Percentiles rank a stretch among this genome's conserved stretches.
phyloP scores from a whole-genome alignment of 2,888 invertebrate species.

The Pyrgus malvae region DNA sequence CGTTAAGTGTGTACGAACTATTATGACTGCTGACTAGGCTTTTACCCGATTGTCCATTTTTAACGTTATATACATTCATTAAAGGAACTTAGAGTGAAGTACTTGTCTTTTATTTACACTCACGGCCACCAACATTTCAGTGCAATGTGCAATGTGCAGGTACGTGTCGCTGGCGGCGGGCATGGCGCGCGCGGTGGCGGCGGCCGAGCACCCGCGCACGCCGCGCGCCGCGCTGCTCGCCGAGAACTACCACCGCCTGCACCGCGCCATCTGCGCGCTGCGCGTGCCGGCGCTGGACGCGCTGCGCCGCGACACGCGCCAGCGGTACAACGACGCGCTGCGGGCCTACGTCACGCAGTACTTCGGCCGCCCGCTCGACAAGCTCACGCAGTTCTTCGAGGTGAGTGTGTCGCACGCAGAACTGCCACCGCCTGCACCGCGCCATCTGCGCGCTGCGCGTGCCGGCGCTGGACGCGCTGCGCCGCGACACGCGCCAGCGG shows the following conservation, averaged over 20 bases:
- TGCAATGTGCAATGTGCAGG: conserved; percentile 55
- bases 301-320: conserved; percentile 94
- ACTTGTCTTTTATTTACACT: too few species aligned
- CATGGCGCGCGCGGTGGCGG: conserved; percentile 91
- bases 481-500: conserved; percentile 94
- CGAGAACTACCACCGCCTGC: conserved; percentile 97
- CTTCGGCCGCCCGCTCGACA: conserved; percentile 88
- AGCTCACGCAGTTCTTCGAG: conserved; percentile 94
- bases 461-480: conserved; percentile 90
- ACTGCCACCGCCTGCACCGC: conserved; percentile 96
- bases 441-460: conserved; percentile 94
- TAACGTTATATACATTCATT: too few species aligned
- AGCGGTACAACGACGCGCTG: conserved; percentile 94
- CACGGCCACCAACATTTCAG: conserved; percentile 49
- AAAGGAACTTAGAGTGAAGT: too few species aligned
- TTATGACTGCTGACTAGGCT: too few species aligned
- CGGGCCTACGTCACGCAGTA: conserved; percentile 96
- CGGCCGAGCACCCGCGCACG: conserved; percentile 94
- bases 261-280: conserved; percentile 91
- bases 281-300: conserved; percentile 94
- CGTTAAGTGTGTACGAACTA: too few species aligned
- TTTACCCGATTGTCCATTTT: too few species aligned
- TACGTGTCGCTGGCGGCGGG: conserved; percentile 90
- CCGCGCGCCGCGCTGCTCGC: conserved; percentile 96
- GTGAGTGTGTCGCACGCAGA: conserved; percentile 95